Conservation (phyloP, 2,888 invertebrate species). For the Limnephilus rhombicus region DNA sequence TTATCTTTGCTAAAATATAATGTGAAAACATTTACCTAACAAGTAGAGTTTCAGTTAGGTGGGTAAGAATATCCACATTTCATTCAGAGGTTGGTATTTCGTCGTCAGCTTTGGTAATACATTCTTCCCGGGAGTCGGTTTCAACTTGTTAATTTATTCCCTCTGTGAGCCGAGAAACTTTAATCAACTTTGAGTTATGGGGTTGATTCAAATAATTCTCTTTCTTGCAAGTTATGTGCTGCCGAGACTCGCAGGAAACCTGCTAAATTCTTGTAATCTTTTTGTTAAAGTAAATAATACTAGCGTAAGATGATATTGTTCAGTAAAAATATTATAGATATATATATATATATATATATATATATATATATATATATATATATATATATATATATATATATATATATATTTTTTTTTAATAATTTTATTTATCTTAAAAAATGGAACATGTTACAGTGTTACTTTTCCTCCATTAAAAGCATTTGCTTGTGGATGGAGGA, state of each 20-base stretch:
- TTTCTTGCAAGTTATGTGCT: neutral
- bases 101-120: neutral
- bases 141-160: conserved; percentile 38
- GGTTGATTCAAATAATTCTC: conserved; percentile 14
- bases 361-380: too few species aligned
- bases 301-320: neutral
- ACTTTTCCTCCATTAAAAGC: too few species aligned
- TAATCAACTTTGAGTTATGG: conserved; percentile 39
- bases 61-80: neutral
- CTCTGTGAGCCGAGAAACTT: conserved; percentile 5
- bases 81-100: neutral
- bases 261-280: neutral
- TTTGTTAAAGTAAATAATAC: neutral
- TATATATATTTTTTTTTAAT: too few species aligned
- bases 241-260: neutral
- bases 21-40: neutral
- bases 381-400: too few species aligned
- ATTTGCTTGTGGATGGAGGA: too few species aligned
- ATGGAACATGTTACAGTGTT: too few species aligned
- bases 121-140: conserved; percentile 2
- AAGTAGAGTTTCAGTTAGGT: too few species aligned
- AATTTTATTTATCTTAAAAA: too few species aligned
- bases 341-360: too few species aligned
- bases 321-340: too few species aligned
- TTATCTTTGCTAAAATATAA: too few species aligned